phyloP scores from a whole-genome alignment of 1,140 invertebrate species.

The Microplitis mediator region DNA sequence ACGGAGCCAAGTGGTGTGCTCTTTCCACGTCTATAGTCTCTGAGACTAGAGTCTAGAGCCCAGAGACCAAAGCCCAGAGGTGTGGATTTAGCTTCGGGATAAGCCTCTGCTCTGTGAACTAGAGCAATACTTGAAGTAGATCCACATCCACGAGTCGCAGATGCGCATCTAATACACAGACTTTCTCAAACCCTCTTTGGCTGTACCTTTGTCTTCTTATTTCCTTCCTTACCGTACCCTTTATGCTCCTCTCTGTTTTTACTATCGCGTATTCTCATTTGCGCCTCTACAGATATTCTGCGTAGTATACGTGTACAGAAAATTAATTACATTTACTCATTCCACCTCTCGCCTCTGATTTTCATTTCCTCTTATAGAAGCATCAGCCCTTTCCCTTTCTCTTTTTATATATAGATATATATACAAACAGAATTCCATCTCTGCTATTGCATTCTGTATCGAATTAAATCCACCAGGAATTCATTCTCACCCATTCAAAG shows the following conservation, averaged over 20 bases:
- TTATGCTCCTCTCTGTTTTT: too few relatives aligned
- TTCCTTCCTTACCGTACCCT: background rate
- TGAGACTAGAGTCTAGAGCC: too few relatives aligned
- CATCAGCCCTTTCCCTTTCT: background rate
- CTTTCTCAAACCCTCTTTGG: background rate
- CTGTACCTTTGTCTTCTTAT: background rate
- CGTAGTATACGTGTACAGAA: background rate
- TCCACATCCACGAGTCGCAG: background rate
- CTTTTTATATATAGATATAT: background rate
- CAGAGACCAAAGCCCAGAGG: background rate
- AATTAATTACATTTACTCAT: conserved; percentile 28
- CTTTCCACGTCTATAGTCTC: background rate
- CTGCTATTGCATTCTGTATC: background rate
- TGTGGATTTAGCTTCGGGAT: conserved; percentile 8
- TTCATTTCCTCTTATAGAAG: conserved; percentile 20
- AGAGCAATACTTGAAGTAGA: background rate
- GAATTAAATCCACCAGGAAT: conserved; percentile 5
- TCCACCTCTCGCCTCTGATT: conserved; percentile 17
- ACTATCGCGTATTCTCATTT: background rate
- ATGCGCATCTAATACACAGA: conserved; percentile 18
- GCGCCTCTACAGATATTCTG: background rate
- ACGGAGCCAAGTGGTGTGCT: conserved; percentile 10
- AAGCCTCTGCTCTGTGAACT: background rate
- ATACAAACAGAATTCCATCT: background rate
- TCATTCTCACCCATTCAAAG: conserved; percentile 14